Percentiles rank a stretch among this genome's conserved stretches.
Evolutionary conservation across 2,797 vertebrate genomes (phyloP).

Genomic region (Vultur gryphus): DNA sequence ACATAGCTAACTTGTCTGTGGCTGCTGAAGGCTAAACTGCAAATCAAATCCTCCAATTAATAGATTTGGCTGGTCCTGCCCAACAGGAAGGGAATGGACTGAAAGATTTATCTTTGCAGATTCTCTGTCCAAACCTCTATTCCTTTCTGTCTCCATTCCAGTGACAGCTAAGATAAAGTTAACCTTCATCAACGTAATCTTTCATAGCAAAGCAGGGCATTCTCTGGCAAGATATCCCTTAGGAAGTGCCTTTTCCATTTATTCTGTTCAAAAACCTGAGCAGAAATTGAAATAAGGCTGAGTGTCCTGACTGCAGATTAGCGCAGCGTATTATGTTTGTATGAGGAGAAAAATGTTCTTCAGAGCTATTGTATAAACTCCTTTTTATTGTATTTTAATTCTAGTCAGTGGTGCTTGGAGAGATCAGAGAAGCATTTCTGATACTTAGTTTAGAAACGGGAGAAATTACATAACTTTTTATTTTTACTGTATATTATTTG

Average conservation of each 20-base stretch:
- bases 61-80: fast-evolving
- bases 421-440: not conserved
- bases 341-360: not conserved
- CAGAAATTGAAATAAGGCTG: not conserved
- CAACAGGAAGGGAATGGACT: not conserved
- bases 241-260: not conserved
- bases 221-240: not conserved
- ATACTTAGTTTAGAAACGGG: not conserved
- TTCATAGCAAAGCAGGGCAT: not conserved
- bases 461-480: not conserved
- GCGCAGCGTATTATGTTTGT: not conserved
- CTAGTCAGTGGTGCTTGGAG: not conserved
- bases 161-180: not conserved
- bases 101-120: not conserved
- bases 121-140: not conserved
- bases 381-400: not conserved
- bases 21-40: not conserved
- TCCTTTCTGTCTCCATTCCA: not conserved
- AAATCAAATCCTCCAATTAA: not conserved
- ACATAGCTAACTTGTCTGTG: not conserved
- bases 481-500: not conserved
- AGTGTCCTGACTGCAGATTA: not conserved
- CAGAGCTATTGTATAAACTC: not conserved
- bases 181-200: not conserved
- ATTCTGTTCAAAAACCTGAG: not conserved